Evolutionary conservation across 2,797 vertebrate species (phyloP), one percentile per base, ranked within the genome.

Genomic region (Sternarchorhynchus goeldii): DNA sequence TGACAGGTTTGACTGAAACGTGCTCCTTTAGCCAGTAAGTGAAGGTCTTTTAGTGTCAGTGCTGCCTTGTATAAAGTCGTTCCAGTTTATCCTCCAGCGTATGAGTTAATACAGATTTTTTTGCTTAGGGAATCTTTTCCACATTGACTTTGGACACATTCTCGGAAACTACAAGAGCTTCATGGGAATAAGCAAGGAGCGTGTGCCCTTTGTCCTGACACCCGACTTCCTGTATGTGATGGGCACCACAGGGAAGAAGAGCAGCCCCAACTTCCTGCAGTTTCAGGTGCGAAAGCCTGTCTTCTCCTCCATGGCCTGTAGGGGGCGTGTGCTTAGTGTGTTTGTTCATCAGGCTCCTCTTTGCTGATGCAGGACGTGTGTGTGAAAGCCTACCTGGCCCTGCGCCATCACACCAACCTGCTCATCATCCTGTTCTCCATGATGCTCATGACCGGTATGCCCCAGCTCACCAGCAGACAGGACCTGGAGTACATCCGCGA

Each of bases 121-220:
- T 70, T 5, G 5, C 25, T 14, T n/a, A 99, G 98, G 98, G 81
- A 99, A 99, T 84, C 94, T 99, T 55, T 99, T 99, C 90, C 98
- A 99, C 87, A 99, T 99, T 17, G 97, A 99, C 89, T 99, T 99
- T 67, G 98, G 98, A 53, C 97, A 99, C 91, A 99, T 99, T 92
- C 96, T 99, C 91, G 98, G 98, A 73, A 99, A 99, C 86, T 99
- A 98, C 60, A 99, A 99, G 93, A 99, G 97, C 82, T 99, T 99
- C 87, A 93, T 99, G 91, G 98, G 98, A 81, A 96, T 99, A 90
- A 99, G 95, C 88, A 99, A 98, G 88, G 98, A 99, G 86, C 94
- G 97, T 90, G 98, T 99, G 81, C 98, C 98, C 36, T 99, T 99
- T 81, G 98, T 99, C 75, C 92, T 99, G 76, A 99, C 98, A 4